Conservation (phyloP, 1,140 invertebrate species). For the Drosophila subobscura region DNA sequence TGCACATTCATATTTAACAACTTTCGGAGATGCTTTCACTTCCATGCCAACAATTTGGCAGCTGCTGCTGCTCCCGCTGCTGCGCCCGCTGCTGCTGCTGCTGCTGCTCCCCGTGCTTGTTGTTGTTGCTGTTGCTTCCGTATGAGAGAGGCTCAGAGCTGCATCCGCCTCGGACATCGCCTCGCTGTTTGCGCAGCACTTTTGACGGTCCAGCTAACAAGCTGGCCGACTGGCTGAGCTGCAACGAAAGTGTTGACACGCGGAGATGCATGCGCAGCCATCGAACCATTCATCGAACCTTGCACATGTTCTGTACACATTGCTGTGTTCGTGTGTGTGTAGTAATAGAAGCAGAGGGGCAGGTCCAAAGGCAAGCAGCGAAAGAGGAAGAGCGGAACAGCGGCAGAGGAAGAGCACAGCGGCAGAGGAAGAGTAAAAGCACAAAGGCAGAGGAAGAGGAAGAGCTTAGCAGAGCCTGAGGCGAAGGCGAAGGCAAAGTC, state of each 20-base stretch:
- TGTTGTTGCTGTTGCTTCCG: not conserved
- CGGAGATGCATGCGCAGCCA: not conserved
- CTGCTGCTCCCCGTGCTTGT: not conserved
- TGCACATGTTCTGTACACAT: too few species aligned
- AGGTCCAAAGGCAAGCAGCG: too few species aligned
- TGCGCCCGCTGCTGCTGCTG: conserved; percentile 3
- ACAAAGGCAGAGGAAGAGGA: conserved; percentile 11
- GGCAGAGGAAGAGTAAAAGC: too few species aligned
- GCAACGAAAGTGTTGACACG: conserved; percentile 16
- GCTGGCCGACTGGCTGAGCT: conserved; percentile 12
- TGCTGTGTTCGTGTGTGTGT: not conserved
- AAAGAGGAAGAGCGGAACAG: too few species aligned
- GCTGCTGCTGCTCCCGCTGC: conserved; percentile 28
- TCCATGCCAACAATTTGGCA: conserved; percentile 69
- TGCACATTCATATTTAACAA: conserved; percentile 67
- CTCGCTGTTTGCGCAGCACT: conserved; percentile 18
- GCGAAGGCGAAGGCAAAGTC: not conserved
- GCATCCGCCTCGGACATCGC: conserved; percentile 21
- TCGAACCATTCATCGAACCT: too few species aligned
- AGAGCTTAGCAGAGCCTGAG: not conserved
- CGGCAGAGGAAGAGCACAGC: too few species aligned
- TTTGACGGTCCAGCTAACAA: conserved; percentile 15
- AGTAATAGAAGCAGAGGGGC: not conserved
- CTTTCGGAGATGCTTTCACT: conserved; percentile 77
- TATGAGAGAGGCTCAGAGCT: not conserved